These are phyloP conservation scores for Penaeus indicus DNA, from an alignment of 1,140 invertebrate species.

Conservation along the genomic window DNA sequence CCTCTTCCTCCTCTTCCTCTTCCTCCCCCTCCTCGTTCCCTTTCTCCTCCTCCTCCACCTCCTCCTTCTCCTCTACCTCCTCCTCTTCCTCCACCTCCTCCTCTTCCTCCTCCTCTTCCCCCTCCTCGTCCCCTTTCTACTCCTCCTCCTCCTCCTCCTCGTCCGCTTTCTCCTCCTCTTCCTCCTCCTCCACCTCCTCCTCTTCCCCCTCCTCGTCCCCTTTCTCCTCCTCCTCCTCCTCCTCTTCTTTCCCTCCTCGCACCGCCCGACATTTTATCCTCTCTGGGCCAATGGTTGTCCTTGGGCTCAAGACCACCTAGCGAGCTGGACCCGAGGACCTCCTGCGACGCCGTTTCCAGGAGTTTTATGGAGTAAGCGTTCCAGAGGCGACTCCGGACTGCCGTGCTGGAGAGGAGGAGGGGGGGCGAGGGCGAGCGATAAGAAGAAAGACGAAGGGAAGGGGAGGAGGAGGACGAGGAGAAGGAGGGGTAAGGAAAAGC, in stretches of 20 bases:
- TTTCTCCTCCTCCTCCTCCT: not conserved
- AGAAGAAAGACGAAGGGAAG: not conserved
- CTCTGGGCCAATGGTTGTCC: conserved; percentile 2
- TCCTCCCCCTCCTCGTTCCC: not conserved
- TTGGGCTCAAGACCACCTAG: not conserved
- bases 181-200: not conserved
- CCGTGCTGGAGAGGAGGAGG: not conserved
- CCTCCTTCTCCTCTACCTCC: not conserved
- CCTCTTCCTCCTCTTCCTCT: not conserved
- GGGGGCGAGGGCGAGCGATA: not conserved
- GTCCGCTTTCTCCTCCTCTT: not conserved
- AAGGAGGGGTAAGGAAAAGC: not conserved
- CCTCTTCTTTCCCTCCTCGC: conserved; percentile 11
- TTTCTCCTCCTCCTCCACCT: no score
- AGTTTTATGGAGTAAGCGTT: conserved; percentile 10
- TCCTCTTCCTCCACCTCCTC: not conserved
- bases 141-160: not conserved
- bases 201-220: not conserved
- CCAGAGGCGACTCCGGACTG: conserved; percentile 27
- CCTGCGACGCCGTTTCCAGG: conserved; percentile 6
- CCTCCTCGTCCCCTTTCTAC: not conserved
- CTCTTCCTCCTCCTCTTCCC: not conserved
- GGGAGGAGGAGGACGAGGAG: not conserved
- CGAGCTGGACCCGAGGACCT: conserved; percentile 22
- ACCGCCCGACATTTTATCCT: conserved; percentile 31